Evolutionary conservation across 1,140 invertebrate species (phyloP), one percentile per base, ranked within the genome.

Genomic region (Tribolium madens): DNA sequence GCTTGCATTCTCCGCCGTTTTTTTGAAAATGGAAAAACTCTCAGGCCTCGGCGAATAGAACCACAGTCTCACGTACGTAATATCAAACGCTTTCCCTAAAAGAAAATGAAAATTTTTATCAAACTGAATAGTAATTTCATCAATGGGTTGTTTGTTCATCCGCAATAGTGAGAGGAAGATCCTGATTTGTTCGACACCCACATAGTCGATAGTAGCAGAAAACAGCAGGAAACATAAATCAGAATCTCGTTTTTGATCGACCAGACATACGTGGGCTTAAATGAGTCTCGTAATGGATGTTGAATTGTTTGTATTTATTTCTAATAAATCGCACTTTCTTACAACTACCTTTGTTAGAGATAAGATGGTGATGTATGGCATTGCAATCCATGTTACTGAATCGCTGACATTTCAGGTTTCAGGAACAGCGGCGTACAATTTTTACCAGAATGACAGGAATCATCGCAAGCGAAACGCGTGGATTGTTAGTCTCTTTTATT

Each of bases 31-130:
- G 5, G 95, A 95, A 88, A 99, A 99, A 86, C 96, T 98, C 84
- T 99, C 97, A 0, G 98, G 98, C 50, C 97, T 88, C 0, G 97
- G 96, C 0, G 97, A 97, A 78, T 96, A 93, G 87, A 99, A 99
- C 77, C 96, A 91, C 12, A 99, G 88, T 53, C 96, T 89, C 1
- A 99, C 93, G 83, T 99, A 99, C 0, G 97, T 99, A 76, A 99
- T 98, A 83, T 99, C 97, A 84, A 95, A 99, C 0, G 96, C 91
- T 87, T 99, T 99, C n/a, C 92, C 97, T 98, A 88, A 17, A 90
- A 90, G 83, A 82, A 79, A 79, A 76, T 1, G 2, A 64, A 64
- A n/a, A 9, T 1, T 57, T 21, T 26, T 1, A 42, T 42, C 36
- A 0, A 42, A 26, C 6, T 26, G 21, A 26, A 3, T 26, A 5